These are phyloP conservation scores for Chionodraco myersi DNA, from an alignment of 2,113 vertebrate genomes.

Conservation along the genomic window DNA sequence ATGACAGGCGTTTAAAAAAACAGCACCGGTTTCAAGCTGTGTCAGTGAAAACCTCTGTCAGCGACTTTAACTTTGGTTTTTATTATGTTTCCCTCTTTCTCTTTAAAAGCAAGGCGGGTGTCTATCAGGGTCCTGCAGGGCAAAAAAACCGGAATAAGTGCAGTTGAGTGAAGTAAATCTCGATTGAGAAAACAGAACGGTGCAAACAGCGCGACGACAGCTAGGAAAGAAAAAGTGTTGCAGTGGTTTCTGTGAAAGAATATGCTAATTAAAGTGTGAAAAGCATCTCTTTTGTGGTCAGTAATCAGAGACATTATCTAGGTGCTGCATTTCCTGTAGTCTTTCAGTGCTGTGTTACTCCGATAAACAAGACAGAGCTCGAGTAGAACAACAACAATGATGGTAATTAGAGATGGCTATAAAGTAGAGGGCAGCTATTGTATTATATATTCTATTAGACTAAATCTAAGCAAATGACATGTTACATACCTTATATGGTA, in stretches of 20 bases:
- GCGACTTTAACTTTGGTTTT: constrained; percentile 6
- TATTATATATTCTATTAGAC: not conserved
- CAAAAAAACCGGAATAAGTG: constrained; percentile 1
- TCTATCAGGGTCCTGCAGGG: constrained; percentile 46
- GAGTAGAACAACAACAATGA: not conserved
- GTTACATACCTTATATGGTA: not conserved
- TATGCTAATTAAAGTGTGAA: constrained; percentile 2
- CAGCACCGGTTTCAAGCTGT: constrained; percentile 30
- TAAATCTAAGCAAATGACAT: not conserved
- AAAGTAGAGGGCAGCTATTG: not conserved
- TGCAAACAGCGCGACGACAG: constrained; percentile 2
- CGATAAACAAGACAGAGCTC: not conserved
- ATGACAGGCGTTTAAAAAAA: constrained; percentile 51
- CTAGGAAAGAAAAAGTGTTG: not conserved
- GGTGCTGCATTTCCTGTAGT: constrained; percentile 2
- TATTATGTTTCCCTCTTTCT: not conserved
- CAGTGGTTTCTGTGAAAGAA: constrained; percentile 3
- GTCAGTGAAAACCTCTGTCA: constrained; percentile 40
- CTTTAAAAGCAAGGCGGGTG: constrained; percentile 9
- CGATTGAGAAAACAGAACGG: constrained; percentile 22
- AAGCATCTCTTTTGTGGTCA: not conserved
- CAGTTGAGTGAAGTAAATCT: not conserved
- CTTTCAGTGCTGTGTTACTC: constrained; percentile 6
- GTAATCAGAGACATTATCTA: constrained; percentile 7
- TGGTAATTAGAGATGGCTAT: not conserved